Evolutionary conservation across 2,113 vertebrate species (phyloP), one percentile per base, ranked within the genome.

Genomic region (Phycodurus eques): DNA sequence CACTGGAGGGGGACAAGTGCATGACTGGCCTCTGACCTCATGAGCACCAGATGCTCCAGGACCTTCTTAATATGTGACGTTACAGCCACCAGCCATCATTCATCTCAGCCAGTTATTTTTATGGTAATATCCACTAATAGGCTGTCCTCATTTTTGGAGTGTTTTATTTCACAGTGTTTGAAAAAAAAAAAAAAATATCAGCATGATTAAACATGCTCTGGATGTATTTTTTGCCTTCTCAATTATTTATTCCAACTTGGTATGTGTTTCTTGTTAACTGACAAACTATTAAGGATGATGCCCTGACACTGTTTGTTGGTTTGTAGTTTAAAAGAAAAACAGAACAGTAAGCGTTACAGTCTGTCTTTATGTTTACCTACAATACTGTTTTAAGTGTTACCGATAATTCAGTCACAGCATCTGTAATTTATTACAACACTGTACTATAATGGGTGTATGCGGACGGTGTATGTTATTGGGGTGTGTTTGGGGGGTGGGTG

Each of bases 381-480:
- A 47, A 74, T 74, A 72, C 75, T 79, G 80, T 88, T 82, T 5
- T 74, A 67, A 64, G 67, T 85, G 85, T 85, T 80, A 68, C 59
- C 68, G 79, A 81, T 81, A 82, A 70, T 75, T 67, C 61, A 79
- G 62, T 82, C 70, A 5, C 77, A 87, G 83, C 84, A 79, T 73
- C 80, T 87, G 80, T 87, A 65, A 65, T 84, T 80, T 85, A 88
- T 72, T 47, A 86, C 85, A 88, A 74, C 19, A 47, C 72, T 91
- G 88, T 89, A 91, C 86, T 63, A 86, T 89, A 86, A 70, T 68
- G 78, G 80, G 75, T 77, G 71, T 80, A 53, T 79, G 78, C 46
- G 61, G 75, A 81, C 75, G 64, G 35, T 39, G 80, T 78, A 81
- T 46, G 65, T 78, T 47, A 70, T 42, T 72, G 59, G 67, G 60